A percentile compares a stretch with the other conserved stretches of the same genome.
These are phyloP conservation scores for Megalonaias nervosa DNA, from an alignment of 1,140 invertebrate genomes.

Conservation along the genomic window DNA sequence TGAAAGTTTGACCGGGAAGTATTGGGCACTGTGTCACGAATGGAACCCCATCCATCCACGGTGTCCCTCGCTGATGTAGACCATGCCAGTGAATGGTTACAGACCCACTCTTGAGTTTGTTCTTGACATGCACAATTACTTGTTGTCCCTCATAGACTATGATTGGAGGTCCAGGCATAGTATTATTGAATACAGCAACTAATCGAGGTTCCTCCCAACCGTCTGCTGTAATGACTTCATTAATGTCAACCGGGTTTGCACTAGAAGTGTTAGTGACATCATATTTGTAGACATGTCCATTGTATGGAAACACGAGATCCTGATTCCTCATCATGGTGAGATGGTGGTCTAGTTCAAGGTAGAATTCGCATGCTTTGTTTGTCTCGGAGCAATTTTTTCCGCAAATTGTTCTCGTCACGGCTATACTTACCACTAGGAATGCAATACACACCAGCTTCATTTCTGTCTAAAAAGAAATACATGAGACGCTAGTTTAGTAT, in stretches of 20 bases:
- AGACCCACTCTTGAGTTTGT: conserved; percentile 85
- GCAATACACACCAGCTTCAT: too few species aligned
- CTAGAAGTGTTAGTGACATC: conserved; percentile 43
- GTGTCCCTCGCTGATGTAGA: conserved; percentile 84
- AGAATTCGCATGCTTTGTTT: conserved; percentile 42
- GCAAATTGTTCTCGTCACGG: background rate
- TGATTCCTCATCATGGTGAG: conserved; percentile 54
- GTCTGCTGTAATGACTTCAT: conserved; percentile 57
- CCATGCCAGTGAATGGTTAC: conserved; percentile 92
- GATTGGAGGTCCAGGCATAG: conserved; percentile 66
- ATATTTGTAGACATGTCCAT: conserved; percentile 53
- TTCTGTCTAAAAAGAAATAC: too few species aligned
- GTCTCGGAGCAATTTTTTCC: conserved; percentile 26
- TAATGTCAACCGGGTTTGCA: conserved; percentile 34
- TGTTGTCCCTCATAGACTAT: conserved; percentile 89
- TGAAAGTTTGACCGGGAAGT: conserved; percentile 85
- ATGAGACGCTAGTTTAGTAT: too few species aligned
- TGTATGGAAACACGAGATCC: conserved; percentile 37
- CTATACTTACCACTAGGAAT: too few species aligned
- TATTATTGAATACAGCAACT: conserved; percentile 52
- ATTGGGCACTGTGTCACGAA: conserved; percentile 94
- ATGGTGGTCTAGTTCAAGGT: conserved; percentile 38
- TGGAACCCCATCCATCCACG: conserved; percentile 93
- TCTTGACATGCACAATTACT: conserved; percentile 88
- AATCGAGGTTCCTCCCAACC: conserved; percentile 49